Conservation (phyloP, 1,140 invertebrate genomes). For the Drosophila pruinosa region DNA sequence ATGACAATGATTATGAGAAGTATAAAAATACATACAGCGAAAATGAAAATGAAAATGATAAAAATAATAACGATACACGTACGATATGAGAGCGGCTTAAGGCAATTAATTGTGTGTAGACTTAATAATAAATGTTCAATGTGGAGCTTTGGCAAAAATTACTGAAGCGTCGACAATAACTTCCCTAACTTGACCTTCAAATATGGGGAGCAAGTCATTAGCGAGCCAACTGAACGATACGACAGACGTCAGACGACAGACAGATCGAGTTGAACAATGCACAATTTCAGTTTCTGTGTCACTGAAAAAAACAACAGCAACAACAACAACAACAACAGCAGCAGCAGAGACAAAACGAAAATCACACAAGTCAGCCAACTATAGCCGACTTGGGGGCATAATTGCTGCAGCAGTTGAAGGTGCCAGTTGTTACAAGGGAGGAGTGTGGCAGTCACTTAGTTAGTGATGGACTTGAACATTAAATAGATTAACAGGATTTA, state of each 20-base stretch:
- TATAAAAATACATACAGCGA: constrained; percentile 23
- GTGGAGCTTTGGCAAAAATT: constrained; percentile 54
- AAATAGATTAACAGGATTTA: neutral
- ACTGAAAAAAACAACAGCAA: constrained; percentile 43
- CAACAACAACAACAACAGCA: neutral
- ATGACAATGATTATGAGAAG: constrained; percentile 20
- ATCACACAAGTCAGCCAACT: constrained; percentile 64
- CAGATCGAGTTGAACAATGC: constrained; percentile 51
- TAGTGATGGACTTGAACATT: neutral
- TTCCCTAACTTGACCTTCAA: constrained; percentile 62
- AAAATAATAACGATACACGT: constrained; percentile 11
- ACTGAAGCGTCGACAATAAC: constrained; percentile 57
- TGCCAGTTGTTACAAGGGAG: constrained; percentile 10
- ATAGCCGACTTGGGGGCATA: constrained; percentile 47
- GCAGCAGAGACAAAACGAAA: constrained; percentile 15
- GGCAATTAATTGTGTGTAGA: constrained; percentile 51
- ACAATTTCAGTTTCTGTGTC: constrained; percentile 68
- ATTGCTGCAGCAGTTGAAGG: constrained; percentile 38
- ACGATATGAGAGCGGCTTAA: constrained; percentile 44
- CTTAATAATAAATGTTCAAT: constrained; percentile 55
- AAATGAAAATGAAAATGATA: neutral
- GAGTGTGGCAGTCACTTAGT: neutral
- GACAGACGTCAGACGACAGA: constrained; percentile 15
- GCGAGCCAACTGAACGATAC: constrained; percentile 30
- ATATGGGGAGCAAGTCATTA: constrained; percentile 57